Base-by-base conservation (phyloP, 2,888 invertebrate species). In the Drosophila anceps region DNA sequence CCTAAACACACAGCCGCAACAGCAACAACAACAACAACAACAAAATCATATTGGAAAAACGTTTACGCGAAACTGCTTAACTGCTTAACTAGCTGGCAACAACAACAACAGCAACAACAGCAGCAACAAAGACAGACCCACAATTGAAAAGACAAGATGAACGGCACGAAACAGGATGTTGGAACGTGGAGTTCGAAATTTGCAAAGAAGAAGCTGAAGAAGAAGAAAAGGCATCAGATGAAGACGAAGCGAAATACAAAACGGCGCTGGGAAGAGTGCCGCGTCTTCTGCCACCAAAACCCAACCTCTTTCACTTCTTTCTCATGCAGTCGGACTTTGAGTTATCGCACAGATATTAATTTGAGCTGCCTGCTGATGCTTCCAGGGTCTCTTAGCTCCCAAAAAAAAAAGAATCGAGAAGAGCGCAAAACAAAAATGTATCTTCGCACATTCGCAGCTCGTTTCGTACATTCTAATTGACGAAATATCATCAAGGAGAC, bases 1-100 rank as follows among this genome's bases (percentile, higher is more conserved):
- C 88, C 88, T 84, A 84, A 84, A 84, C 84, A 84, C 88, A 84
- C 88, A 84, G 83, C 68, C 82, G 37, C 71, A 68, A 35, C 62
- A 15, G 18, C 57, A 31, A 10, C 55, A 68, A 54, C 70, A 50
- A 58, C 73, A 50, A 67, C 27, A 18, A 15, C 55, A 54, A 64
- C 74, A 44, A 71, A 82, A 78, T 84, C 86, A 84, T 84, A 84
- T 84, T 88, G 84, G 88, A 84, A 84, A 84, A 84, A 79, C 84
- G 84, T 84, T 84, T 84, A 86, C 87, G 88, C 85, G 88, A 82
- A 89, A 87, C 89, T 86, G 85, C 88, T 86, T 89, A 89, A 84
- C 89, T 86, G 85, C 88, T 86, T 89, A 89, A 86, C 85, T 86
- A 83, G 85, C 85, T 89, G 82, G 73, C 82, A 81, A 29, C 66